Conservation (phyloP, 2,888 invertebrate species). For the Sericinus montela region DNA sequence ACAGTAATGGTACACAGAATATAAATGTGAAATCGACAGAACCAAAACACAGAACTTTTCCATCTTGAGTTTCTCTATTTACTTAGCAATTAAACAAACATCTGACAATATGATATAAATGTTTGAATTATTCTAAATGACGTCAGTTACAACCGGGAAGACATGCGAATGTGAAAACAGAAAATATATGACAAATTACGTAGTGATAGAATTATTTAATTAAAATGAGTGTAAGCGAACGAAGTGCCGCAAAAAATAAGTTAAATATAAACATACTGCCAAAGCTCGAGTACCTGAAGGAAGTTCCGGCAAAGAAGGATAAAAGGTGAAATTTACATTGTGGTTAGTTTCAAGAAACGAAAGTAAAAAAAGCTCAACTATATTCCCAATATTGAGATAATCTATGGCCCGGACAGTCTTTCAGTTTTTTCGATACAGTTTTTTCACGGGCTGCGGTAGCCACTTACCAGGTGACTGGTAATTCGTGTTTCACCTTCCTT, state of each 20-base stretch:
- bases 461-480: too few species aligned
- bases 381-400: too few species aligned
- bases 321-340: conserved; percentile 1
- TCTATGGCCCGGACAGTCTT: too few species aligned
- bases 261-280: neutral
- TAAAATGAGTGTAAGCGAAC: conserved; percentile 2
- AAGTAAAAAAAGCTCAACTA: too few species aligned
- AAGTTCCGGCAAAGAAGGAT: neutral
- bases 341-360: too few species aligned
- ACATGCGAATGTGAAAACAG: neutral
- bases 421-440: too few species aligned
- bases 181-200: neutral
- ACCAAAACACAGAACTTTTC: neutral
- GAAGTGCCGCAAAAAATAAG: neutral
- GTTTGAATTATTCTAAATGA: conserved; percentile 12
- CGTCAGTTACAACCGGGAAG: conserved; percentile 2
- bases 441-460: too few species aligned
- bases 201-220: neutral
- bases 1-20: too few species aligned
- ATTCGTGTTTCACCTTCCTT: too few species aligned
- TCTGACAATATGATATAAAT: conserved; percentile 8
- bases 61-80: conserved; percentile 7
- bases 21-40: neutral
- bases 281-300: neutral
- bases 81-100: conserved; percentile 11